Evolutionary conservation across 2,797 vertebrate species (phyloP), one percentile per base, ranked within the genome.

Genomic region (Hipposideros larvatus): DNA sequence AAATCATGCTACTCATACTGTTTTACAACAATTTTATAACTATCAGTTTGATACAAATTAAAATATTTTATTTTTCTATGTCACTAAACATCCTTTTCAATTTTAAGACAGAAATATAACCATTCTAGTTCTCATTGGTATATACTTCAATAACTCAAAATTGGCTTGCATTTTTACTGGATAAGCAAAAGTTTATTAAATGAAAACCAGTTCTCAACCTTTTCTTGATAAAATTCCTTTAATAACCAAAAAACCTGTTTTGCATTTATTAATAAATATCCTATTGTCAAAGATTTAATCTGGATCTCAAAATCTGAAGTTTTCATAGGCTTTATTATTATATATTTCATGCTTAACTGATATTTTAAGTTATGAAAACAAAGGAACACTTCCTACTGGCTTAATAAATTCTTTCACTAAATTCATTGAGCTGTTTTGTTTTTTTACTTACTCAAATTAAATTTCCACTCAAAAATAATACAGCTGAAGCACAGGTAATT

Each of bases 201-300:
- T 59, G 11, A 91, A 88, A 46, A 18, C 28, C 57, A 90, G 43
- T 92, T 75, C 75, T 68, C 46, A 65, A 82, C 0, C 37, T 92
- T 94, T 94, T 82, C n/a, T 96, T 63, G n/a, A 75, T 48, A 89
- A 87, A 93, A 80, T 57, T n/a, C 83, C 61, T 77, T 75, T 37
- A 96, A 63, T 74, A 48, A 94, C 37, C 13, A 63, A 93, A 87
- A 87, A 65, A 24, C 1, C 57, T 82, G 46, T 55, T 94, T 57
- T 89, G 41, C 57, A 41, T 57, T 93, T 87, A 83, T 95, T 93
- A 92, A 80, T 88, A 85, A 85, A 94, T 71, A 55, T 31, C 46
- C 61, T 84, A 53, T 22, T 18, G 51, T 87, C 63, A 93, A 89
- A 94, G 71, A 84, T 80, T 85, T 89, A 89, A 91, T 51, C 15